These are phyloP conservation scores for Mustela nigripes DNA, from an alignment of 2,113 vertebrate species.

Conservation along the genomic window DNA sequence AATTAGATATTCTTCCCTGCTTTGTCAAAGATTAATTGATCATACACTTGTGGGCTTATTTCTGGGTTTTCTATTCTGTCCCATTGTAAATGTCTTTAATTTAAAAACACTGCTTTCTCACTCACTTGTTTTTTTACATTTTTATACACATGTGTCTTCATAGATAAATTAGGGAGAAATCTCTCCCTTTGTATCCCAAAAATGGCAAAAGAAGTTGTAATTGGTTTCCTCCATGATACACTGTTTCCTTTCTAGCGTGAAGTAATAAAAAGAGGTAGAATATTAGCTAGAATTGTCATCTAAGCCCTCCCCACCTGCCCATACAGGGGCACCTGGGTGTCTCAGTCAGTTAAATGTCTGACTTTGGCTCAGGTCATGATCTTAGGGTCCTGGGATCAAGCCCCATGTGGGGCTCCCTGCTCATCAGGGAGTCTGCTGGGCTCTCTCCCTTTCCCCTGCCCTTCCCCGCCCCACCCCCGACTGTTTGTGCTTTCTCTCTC, in stretches of 20 bases:
- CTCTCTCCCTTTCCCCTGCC: not conserved
- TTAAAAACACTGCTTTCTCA: constrained; percentile 23
- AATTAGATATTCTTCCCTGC: not conserved
- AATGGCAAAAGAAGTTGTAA: not conserved
- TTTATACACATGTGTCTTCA: not conserved
- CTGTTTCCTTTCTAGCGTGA: not conserved
- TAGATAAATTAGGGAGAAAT: constrained; percentile 43
- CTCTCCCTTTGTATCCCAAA: constrained; percentile 44
- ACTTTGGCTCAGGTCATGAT: too few species aligned
- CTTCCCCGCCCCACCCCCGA: too few species aligned
- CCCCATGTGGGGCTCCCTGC: not conserved
- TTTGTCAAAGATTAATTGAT: not conserved
- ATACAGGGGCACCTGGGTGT: too few species aligned
- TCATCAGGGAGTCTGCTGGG: not conserved
- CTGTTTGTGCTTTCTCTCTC: not conserved
- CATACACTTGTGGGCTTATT: not conserved
- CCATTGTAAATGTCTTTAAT: not conserved
- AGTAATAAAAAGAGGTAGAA: not conserved
- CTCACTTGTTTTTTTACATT: not conserved
- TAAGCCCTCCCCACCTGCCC: not conserved
- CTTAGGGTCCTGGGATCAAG: not conserved
- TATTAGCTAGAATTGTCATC: constrained; percentile 34
- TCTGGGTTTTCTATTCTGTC: not conserved
- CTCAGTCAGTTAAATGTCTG: too few species aligned
- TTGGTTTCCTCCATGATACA: constrained; percentile 18